Evolutionary conservation across 2,888 invertebrate genomes (phyloP).

Genomic region (Cephus sareptanus): DNA sequence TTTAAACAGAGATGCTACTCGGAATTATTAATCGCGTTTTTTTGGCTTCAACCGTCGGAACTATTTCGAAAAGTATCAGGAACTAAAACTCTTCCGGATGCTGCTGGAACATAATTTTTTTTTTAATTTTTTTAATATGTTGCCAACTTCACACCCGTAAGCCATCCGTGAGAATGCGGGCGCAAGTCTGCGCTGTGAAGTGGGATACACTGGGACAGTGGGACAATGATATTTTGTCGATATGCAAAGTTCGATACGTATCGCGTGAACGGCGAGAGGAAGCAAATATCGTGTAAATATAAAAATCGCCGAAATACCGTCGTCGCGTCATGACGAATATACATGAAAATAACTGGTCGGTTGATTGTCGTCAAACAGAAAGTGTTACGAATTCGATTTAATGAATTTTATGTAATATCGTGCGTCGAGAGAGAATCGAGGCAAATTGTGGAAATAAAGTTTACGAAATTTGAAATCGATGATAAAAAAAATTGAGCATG

Average conservation of each 20-base stretch:
- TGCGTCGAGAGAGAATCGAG: neutral
- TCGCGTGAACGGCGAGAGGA: neutral
- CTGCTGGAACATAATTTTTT: too few relatives aligned
- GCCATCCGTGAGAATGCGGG: neutral
- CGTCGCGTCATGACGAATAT: neutral
- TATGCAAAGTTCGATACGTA: neutral
- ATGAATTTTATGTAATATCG: too few relatives aligned
- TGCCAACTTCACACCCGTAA: too few relatives aligned
- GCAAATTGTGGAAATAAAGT: neutral
- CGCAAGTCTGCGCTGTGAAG: neutral
- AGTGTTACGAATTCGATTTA: too few relatives aligned
- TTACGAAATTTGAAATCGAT: neutral
- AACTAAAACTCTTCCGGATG: too few relatives aligned
- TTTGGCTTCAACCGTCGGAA: too few relatives aligned
- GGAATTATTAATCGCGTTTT: too few relatives aligned
- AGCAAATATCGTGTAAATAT: neutral
- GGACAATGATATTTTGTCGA: neutral
- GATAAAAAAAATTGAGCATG: neutral
- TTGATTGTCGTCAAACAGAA: neutral
- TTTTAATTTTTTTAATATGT: too few relatives aligned
- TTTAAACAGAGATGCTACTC: too few relatives aligned
- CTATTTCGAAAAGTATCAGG: too few relatives aligned
- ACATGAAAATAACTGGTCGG: neutral
- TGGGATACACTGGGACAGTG: neutral
- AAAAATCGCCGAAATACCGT: neutral